Evolutionary conservation across 2,797 vertebrate species (phyloP), one percentile per base, ranked within the genome.

Genomic region (Tokudaia tokunoshimensis): DNA sequence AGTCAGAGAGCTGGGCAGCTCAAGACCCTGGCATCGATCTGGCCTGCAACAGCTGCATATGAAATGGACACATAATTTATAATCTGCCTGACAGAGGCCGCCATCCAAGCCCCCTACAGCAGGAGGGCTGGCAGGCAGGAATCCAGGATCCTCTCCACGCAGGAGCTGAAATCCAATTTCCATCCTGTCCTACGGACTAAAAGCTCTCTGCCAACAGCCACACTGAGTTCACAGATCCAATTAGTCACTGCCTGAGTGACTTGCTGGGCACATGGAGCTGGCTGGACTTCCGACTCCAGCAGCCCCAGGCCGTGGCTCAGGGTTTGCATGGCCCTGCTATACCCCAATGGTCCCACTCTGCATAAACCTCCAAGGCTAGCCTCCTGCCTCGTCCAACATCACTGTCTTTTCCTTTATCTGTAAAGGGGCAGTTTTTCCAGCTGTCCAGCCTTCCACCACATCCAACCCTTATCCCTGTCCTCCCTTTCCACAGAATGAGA

Each of bases 111-210:
- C 52, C 70, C 61, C 17, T 3, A 14, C 41, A 4, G 92, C 29
- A 94, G 92, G 97, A 94, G 2, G 3, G 82, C 72, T n/a, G 82
- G 5, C 34, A 80, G 70, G 79, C 88, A 90, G 34, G 37, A 95
- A 95, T 92, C 90, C 89, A 19, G 85, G 95, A 96, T 47, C 74
- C 3, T 93, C 91, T 81, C 93, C 0, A 0, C 80, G 94, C 86
- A 96, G 97, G 97, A 98, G 97, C 59, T 5, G 67, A 97, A 98
- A 98, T 98, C 97, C 97, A 98, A 98, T 98, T 98, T 98, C 92
- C 87, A 65, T 78, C 17, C 55, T 61, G 95, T 97, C 96, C 95
- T 89, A 67, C 89, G 97, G 96, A 97, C 96, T 97, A 94, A 98
- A 98, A 97, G 97, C 97, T 98, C 95, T 97, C 95, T 97, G 95